These are phyloP conservation scores for Ailuropoda melanoleuca DNA, from an alignment of 2,113 vertebrate genomes.

Conservation along the genomic window DNA sequence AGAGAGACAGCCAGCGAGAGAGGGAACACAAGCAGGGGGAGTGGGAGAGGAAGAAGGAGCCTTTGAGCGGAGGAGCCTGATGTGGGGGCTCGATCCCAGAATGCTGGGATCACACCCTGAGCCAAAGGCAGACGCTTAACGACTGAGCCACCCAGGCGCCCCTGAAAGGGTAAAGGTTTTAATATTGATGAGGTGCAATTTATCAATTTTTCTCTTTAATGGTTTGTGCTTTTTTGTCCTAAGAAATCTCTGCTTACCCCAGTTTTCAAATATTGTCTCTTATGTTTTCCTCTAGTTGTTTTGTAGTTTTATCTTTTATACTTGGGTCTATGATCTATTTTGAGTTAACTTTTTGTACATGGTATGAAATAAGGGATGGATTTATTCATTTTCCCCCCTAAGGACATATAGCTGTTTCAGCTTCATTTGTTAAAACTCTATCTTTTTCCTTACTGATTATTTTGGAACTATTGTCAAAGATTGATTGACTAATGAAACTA, in stretches of 20 bases:
- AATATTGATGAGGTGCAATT: not conserved
- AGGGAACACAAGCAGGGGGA: too few relatives aligned
- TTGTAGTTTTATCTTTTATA: not conserved
- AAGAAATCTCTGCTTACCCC: not conserved
- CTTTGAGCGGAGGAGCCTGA: too few relatives aligned
- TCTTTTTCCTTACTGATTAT: not conserved
- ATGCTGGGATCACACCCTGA: too few relatives aligned
- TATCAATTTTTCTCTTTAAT: not conserved
- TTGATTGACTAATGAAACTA: not conserved
- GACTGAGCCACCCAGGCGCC: too few relatives aligned
- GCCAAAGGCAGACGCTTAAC: too few relatives aligned
- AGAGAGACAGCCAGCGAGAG: too few relatives aligned
- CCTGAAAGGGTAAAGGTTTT: not conserved
- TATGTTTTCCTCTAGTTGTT: not conserved
- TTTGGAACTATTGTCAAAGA: not conserved
- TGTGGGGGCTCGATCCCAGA: too few relatives aligned
- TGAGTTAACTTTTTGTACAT: not conserved
- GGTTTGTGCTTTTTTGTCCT: not conserved
- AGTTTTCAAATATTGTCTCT: not conserved
- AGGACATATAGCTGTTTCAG: not conserved
- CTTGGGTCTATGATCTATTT: not conserved
- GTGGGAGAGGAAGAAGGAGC: too few relatives aligned
- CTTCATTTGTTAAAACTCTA: not conserved
- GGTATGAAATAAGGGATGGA: not conserved
- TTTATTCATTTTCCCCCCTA: not conserved